phyloP scores from a whole-genome alignment of 2,797 vertebrate species.

The Mastacembelus armatus region DNA sequence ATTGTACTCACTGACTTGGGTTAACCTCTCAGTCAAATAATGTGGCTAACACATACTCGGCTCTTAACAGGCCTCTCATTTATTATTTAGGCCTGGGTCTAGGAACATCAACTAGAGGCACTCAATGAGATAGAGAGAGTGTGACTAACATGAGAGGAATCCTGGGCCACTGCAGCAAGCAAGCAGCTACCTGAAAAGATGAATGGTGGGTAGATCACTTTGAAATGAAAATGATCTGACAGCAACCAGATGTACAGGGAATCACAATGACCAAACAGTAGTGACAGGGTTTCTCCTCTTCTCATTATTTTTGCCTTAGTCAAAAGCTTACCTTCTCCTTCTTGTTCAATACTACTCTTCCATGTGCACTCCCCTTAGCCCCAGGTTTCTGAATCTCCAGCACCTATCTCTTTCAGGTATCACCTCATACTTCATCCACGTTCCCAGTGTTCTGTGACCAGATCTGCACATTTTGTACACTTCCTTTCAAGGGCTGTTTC shows the following conservation, averaged over 20 bases:
- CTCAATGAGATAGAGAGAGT: slow-evolving; percentile 71
- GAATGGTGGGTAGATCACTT: background rate
- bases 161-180: slow-evolving; percentile 12
- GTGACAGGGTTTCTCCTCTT: slow-evolving; percentile 17
- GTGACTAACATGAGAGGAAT: slow-evolving; percentile 55
- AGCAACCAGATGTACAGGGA: background rate
- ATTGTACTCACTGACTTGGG: slow-evolving; percentile 42
- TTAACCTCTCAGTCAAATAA: slow-evolving; percentile 53
- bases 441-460: no score
- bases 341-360: no score
- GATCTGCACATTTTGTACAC: no score
- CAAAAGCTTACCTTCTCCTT: no score
- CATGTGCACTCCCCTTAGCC: no score
- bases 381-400: no score
- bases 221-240: slow-evolving; percentile 25
- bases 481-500: no score
- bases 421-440: no score
- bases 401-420: no score
- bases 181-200: slow-evolving; percentile 3
- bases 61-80: slow-evolving; percentile 75
- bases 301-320: no score
- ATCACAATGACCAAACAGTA: slow-evolving; percentile 9
- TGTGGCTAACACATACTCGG: slow-evolving; percentile 28
- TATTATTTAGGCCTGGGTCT: slow-evolving; percentile 80
- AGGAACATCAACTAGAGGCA: slow-evolving; percentile 79